Conservation (phyloP, 2,797 vertebrate genomes). For the Cyprinella venusta region DNA sequence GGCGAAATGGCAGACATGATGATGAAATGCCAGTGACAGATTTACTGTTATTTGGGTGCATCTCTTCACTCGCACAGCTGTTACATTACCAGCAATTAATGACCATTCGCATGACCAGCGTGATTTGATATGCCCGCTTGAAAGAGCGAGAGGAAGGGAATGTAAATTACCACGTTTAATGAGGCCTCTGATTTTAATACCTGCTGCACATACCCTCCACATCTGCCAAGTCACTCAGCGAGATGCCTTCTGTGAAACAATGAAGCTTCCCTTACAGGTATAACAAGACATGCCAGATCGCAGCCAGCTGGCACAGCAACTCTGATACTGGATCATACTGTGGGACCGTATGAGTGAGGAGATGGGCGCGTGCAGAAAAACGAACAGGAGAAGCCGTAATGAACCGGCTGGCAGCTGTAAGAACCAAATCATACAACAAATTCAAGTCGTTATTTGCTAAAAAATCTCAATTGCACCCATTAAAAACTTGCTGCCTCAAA, state of each 20-base stretch:
- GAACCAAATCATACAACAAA: neutral
- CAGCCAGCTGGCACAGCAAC: slow-evolving; percentile 37
- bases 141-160: slow-evolving; percentile 55
- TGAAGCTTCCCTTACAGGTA: slow-evolving; percentile 58
- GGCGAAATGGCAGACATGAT: slow-evolving; percentile 67
- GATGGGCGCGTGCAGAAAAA: neutral
- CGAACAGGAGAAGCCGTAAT: neutral
- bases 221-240: slow-evolving; percentile 63
- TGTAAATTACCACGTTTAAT: slow-evolving; percentile 78
- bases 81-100: slow-evolving; percentile 72
- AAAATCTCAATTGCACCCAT: neutral
- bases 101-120: slow-evolving; percentile 55
- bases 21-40: slow-evolving; percentile 74
- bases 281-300: slow-evolving; percentile 30
- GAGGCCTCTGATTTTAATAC: slow-evolving; percentile 70
- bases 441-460: neutral
- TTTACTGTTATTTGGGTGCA: slow-evolving; percentile 72
- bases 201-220: slow-evolving; percentile 59
- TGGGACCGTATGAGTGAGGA: neutral
- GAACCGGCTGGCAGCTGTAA: too few relatives aligned
- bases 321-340: neutral
- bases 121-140: slow-evolving; percentile 64
- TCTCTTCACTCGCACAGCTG: slow-evolving; percentile 75
- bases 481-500: neutral
- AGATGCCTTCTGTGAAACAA: slow-evolving; percentile 46